Conservation (phyloP, 1,140 invertebrate species). For the Conus ventricosus region DNA sequence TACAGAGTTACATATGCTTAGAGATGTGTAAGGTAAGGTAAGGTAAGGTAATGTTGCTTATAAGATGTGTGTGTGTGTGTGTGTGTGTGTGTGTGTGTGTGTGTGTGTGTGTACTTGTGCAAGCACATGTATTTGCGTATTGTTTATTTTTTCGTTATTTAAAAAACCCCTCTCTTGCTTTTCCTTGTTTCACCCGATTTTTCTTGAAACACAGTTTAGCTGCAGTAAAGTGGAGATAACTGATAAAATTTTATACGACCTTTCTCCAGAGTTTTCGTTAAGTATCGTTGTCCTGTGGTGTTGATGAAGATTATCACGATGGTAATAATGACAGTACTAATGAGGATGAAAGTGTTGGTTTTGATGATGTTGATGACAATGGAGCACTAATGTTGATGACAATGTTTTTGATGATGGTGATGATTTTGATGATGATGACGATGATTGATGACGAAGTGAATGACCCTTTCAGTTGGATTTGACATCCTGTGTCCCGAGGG, state of each 20-base stretch:
- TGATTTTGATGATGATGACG: not conserved
- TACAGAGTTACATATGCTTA: not conserved
- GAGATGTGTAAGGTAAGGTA: no score
- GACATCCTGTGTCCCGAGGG: constrained; percentile 59
- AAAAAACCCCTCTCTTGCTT: no score
- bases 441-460: not conserved
- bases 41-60: no score
- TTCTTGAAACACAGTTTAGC: no score
- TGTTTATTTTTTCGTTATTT: not conserved
- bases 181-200: no score
- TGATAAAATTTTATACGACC: no score
- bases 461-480: constrained; percentile 56
- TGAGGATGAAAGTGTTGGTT: not conserved
- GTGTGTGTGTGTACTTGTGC: not conserved
- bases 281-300: no score
- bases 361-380: not conserved
- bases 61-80: not conserved
- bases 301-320: no score
- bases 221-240: no score
- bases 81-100: not conserved
- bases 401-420: not conserved
- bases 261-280: no score
- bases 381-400: no score
- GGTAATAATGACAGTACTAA: not conserved
- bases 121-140: not conserved